Percentiles rank a stretch among this genome's conserved stretches.
These are phyloP conservation scores for Tolypeutes matacus DNA, from an alignment of 2,797 vertebrate genomes.

Conservation along the genomic window DNA sequence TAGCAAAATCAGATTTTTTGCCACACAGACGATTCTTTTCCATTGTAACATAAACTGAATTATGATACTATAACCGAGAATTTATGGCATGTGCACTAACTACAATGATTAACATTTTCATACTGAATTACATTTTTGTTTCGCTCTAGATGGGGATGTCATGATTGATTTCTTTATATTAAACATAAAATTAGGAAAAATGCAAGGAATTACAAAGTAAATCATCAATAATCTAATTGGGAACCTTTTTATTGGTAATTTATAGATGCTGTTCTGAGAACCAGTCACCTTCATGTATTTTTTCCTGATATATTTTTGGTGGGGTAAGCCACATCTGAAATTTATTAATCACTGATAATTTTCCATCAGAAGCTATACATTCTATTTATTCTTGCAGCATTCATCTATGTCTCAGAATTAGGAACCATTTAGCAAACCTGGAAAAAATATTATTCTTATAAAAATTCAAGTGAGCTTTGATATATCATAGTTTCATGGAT, in stretches of 20 bases:
- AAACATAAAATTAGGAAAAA: conserved; percentile 68
- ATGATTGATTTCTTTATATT: conserved; percentile 72
- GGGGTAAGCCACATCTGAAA: background rate
- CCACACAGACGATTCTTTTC: conserved; percentile 36
- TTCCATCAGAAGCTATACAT: conserved; percentile 5
- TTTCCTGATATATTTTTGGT: conserved; percentile 36
- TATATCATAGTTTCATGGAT: background rate
- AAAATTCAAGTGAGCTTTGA: conserved; percentile 11
- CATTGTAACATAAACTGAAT: conserved; percentile 56
- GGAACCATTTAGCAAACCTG: background rate
- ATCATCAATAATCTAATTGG: conserved; percentile 52
- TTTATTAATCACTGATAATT: conserved; percentile 56
- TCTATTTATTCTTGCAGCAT: background rate
- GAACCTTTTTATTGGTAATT: conserved; percentile 60
- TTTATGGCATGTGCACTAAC: conserved; percentile 65
- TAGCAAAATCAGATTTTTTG: conserved; percentile 62
- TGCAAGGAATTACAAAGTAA: conserved; percentile 59
- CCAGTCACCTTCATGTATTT: background rate
- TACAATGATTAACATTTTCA: conserved; percentile 68
- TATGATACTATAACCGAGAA: conserved; percentile 47
- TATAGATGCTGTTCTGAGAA: conserved; percentile 23
- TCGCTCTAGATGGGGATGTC: background rate
- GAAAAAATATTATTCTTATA: background rate
- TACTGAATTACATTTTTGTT: conserved; percentile 63
- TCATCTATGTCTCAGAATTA: background rate